These are phyloP conservation scores for Acyrthosiphon pisum DNA, from an alignment of 1,140 invertebrate species.

Conservation along the genomic window DNA sequence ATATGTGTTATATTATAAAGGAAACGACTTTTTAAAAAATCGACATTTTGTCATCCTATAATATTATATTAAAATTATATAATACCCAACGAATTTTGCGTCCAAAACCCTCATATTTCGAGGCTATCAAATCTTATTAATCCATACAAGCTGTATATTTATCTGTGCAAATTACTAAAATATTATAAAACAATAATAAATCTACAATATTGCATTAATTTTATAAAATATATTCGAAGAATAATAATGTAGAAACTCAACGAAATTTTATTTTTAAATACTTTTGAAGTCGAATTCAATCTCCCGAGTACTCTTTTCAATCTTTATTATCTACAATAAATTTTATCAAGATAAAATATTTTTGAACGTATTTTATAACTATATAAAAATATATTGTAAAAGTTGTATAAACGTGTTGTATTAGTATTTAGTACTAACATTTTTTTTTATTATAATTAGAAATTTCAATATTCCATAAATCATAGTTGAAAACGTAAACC, in stretches of 20 bases:
- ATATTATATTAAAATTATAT: background rate
- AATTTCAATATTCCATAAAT: background rate
- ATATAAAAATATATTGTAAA: background rate
- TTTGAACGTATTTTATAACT: constrained; percentile 12
- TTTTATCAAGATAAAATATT: background rate
- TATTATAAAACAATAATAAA: background rate
- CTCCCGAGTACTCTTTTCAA: background rate
- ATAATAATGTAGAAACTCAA: background rate
- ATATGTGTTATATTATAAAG: background rate
- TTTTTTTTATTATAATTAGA: background rate
- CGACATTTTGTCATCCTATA: background rate
- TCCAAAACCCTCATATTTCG: background rate
- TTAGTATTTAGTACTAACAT: background rate
- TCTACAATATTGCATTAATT: background rate
- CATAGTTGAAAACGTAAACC: background rate
- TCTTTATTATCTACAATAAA: background rate
- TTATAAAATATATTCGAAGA: background rate
- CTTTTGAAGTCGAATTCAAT: background rate
- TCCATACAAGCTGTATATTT: background rate
- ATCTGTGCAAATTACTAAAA: background rate
- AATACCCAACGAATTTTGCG: constrained; percentile 10
- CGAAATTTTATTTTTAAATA: background rate
- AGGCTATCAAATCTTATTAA: constrained; percentile 15
- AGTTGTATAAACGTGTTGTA: background rate
- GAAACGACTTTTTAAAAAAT: background rate